These are phyloP conservation scores for Drosophila rufa DNA, from an alignment of 1,140 invertebrate species.

Conservation along the genomic window DNA sequence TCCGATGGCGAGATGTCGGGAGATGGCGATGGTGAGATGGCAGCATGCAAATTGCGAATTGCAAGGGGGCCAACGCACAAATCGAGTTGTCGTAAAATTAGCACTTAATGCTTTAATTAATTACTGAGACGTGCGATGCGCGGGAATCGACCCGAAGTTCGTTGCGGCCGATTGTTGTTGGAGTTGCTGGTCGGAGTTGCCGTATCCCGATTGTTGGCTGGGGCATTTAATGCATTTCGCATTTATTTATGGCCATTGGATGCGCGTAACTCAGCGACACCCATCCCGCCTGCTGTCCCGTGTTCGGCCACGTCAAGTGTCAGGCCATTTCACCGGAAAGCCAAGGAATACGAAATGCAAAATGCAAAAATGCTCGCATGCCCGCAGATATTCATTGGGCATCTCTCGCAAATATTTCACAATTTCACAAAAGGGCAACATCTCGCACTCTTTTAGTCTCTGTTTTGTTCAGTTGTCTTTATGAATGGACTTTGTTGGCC, in stretches of 20 bases:
- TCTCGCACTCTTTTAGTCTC: background rate
- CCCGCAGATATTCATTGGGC: constrained; percentile 56
- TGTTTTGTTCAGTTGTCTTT: constrained; percentile 17
- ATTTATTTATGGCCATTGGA: constrained; percentile 80
- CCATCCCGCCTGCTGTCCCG: constrained; percentile 39
- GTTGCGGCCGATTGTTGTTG: constrained; percentile 34
- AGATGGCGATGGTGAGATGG: constrained; percentile 48
- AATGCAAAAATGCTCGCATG: constrained; percentile 30
- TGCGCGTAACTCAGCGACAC: constrained; percentile 76
- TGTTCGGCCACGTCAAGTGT: constrained; percentile 79
- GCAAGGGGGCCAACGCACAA: constrained; percentile 67
- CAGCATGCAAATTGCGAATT: constrained; percentile 72
- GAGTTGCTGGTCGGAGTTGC: constrained; percentile 17
- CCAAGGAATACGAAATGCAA: constrained; percentile 36
- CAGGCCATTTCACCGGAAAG: constrained; percentile 67
- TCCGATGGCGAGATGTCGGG: constrained; percentile 65
- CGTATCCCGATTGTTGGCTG: constrained; percentile 22
- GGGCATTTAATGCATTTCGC: constrained; percentile 75
- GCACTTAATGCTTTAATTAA: constrained; percentile 84
- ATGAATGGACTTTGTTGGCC: constrained; percentile 38
- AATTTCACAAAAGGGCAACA: constrained; percentile 67
- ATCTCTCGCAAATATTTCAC: constrained; percentile 75
- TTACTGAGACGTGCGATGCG: constrained; percentile 75
- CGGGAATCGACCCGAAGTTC: constrained; percentile 40
- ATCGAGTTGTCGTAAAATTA: constrained; percentile 84